Evolutionary conservation across 2,797 vertebrate genomes (phyloP).

Genomic region (Remorina albescens): DNA sequence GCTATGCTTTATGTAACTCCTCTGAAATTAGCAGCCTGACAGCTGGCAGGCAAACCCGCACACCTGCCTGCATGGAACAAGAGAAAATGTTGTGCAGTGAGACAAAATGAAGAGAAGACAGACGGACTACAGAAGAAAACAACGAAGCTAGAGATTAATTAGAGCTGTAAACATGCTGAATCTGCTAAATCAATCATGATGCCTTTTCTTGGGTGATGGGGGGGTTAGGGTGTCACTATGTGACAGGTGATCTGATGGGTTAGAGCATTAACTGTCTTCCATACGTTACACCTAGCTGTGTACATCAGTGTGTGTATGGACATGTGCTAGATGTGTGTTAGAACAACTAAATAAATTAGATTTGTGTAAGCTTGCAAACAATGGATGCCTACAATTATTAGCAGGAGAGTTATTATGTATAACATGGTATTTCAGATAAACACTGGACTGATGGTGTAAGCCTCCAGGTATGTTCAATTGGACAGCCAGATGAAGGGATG

Average conservation of each 20-base stretch:
- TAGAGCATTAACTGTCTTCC: background rate
- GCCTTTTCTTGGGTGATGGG: conserved; percentile 8
- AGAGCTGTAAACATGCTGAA: no score
- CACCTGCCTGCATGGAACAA: background rate
- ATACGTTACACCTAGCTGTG: background rate
- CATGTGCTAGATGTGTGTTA: conserved; percentile 3
- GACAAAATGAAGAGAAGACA: background rate
- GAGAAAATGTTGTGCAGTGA: conserved; percentile 8
- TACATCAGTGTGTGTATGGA: background rate
- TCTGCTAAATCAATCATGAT: conserved; percentile 4
- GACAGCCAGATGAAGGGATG: background rate
- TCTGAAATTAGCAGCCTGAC: conserved; percentile 39
- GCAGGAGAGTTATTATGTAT: background rate
- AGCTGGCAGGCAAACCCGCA: conserved; percentile 16
- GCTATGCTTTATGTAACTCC: conserved; percentile 29
- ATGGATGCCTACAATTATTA: background rate
- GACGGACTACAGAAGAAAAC: no score
- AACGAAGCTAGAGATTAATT: no score
- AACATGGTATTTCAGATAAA: background rate
- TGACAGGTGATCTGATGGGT: conserved; percentile 1
- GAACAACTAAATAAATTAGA: conserved; percentile 9
- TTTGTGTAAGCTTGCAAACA: background rate
- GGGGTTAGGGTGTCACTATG: no score
- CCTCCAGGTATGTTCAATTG: background rate
- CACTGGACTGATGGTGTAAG: background rate